A percentile compares a stretch with the other conserved stretches of the same genome.
Evolutionary conservation across 2,888 invertebrate species (phyloP).

Genomic region (Amorpha juglandis): DNA sequence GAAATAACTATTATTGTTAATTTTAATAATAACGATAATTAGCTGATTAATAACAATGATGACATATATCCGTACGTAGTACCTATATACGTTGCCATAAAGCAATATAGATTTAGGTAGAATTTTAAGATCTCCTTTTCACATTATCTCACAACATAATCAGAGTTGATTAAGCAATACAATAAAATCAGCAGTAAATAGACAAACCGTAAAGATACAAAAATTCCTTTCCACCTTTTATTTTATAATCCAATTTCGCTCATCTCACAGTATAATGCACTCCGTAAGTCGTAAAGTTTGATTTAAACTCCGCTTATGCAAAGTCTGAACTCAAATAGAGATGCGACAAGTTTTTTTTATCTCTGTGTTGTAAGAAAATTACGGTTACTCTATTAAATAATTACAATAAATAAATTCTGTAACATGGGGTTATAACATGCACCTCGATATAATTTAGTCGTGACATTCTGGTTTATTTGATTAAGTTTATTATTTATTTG

Average conservation of each 20-base stretch:
- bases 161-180: constrained; percentile 15
- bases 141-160: not conserved
- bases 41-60: too few relatives aligned
- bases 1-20: too few relatives aligned
- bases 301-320: constrained; percentile 56
- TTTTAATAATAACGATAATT: too few relatives aligned
- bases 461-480: too few relatives aligned
- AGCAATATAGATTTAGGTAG: not conserved
- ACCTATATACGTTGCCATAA: not conserved
- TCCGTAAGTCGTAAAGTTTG: constrained; percentile 57
- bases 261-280: constrained; percentile 62
- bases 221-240: constrained; percentile 34
- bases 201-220: constrained; percentile 4
- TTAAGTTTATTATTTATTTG: too few relatives aligned
- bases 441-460: too few relatives aligned
- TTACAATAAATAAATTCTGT: not conserved
- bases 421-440: too few relatives aligned
- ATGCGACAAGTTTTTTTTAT: constrained; percentile 38
- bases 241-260: constrained; percentile 54
- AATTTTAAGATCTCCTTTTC: not conserved
- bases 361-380: constrained; percentile 3
- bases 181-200: constrained; percentile 18
- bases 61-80: too few relatives aligned
- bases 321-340: constrained; percentile 46
- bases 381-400: not conserved